A percentile compares a stretch with the other conserved stretches of the same genome.
Conservation (phyloP, 2,797 vertebrate genomes). For the Danio albolineatus region DNA sequence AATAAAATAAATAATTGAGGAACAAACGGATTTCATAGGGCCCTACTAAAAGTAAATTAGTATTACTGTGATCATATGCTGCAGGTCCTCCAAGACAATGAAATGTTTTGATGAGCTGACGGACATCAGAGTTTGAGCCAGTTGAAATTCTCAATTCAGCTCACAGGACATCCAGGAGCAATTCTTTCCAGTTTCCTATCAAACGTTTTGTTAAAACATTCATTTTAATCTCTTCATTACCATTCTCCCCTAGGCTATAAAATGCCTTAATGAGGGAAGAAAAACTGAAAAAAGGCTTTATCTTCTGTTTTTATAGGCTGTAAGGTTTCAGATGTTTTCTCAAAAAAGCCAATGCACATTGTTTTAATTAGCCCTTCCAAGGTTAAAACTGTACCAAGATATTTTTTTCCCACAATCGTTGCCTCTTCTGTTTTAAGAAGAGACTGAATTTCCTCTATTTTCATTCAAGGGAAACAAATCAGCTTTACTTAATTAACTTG, state of each 20-base stretch:
- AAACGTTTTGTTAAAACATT: slow-evolving; percentile 64
- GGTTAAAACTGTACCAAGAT: slow-evolving; percentile 62
- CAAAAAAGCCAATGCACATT: slow-evolving; percentile 53
- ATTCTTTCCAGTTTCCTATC: slow-evolving; percentile 50
- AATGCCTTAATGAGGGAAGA: slow-evolving; percentile 66
- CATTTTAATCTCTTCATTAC: slow-evolving; percentile 76
- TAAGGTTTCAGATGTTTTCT: slow-evolving; percentile 57
- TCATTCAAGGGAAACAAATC: slow-evolving; percentile 23
- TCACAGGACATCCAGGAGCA: not conserved
- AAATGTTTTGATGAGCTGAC: not conserved
- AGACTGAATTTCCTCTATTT: slow-evolving; percentile 11
- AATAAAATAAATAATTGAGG: too few relatives aligned
- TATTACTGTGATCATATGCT: not conserved
- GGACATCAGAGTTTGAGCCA: not conserved
- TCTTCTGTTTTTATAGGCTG: slow-evolving; percentile 55
- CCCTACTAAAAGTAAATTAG: too few relatives aligned
- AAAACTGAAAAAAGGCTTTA: slow-evolving; percentile 38
- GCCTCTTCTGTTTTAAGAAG: slow-evolving; percentile 23
- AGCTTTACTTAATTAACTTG: slow-evolving; percentile 31
- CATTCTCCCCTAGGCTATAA: slow-evolving; percentile 67
- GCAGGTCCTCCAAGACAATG: not conserved
- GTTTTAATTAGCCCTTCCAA: slow-evolving; percentile 71
- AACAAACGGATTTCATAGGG: too few relatives aligned
- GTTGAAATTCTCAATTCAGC: slow-evolving; percentile 15
- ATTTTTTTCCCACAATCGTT: slow-evolving; percentile 59